These are phyloP conservation scores for Cyclophora punctaria DNA, from an alignment of 2,888 invertebrate genomes.

Conservation along the genomic window DNA sequence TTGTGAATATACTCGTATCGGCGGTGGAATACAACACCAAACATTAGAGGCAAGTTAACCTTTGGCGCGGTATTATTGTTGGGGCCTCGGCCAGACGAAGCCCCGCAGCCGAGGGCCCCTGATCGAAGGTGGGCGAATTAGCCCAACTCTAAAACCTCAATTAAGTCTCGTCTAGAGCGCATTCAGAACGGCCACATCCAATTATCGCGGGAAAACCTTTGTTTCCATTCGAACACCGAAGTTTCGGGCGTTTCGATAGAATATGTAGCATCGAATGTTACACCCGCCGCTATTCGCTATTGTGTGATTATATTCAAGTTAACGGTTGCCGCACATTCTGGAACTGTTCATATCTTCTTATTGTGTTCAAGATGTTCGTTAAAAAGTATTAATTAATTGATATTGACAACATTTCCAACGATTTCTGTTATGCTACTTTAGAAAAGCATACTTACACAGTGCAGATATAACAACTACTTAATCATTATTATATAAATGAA, in stretches of 20 bases:
- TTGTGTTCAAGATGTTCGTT: too few species aligned
- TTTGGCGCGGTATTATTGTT: constrained; percentile 50
- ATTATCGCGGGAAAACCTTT: constrained; percentile 69
- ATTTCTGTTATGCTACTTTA: too few species aligned
- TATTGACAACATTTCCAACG: too few species aligned
- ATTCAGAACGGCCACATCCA: constrained; percentile 71
- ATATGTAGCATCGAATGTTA: constrained; percentile 33
- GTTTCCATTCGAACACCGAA: constrained; percentile 52
- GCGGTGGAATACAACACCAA: constrained; percentile 36
- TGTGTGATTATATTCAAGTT: constrained; percentile 24
- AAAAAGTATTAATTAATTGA: too few species aligned
- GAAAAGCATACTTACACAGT: too few species aligned
- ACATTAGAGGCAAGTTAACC: constrained; percentile 54
- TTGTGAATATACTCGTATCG: neutral
- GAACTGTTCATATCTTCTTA: neutral
- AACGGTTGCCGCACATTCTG: constrained; percentile 18
- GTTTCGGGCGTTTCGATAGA: constrained; percentile 35
- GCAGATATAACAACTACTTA: too few species aligned
- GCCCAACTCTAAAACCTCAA: constrained; percentile 74
- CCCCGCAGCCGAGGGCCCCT: constrained; percentile 45
- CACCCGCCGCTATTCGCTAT: constrained; percentile 29
- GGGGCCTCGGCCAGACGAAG: constrained; percentile 53
- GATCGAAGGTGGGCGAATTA: constrained; percentile 72
- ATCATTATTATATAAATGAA: too few species aligned
- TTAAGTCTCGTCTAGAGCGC: constrained; percentile 73